phyloP scores from a whole-genome alignment of 2,888 invertebrate species.

The Pimpla rufipes region DNA sequence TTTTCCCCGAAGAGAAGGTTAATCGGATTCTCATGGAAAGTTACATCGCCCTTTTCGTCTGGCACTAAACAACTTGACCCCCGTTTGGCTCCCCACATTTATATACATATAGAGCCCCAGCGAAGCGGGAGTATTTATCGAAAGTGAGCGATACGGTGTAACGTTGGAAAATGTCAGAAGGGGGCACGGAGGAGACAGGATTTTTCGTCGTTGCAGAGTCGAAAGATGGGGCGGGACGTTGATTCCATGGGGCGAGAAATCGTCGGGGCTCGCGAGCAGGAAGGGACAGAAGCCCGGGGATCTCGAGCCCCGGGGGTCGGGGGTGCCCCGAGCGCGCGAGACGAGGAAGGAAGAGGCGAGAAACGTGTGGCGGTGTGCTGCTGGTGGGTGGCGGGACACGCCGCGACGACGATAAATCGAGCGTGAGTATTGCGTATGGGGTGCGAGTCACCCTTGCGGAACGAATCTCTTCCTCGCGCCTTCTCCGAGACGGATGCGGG shows the following conservation, averaged over 20 bases:
- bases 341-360: conserved; percentile 30
- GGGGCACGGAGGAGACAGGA: conserved; percentile 1
- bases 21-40: conserved; percentile 23
- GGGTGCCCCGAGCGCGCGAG: conserved; percentile 29
- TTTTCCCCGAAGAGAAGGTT: conserved; percentile 6
- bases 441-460: conserved; percentile 59
- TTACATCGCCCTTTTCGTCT: conserved; percentile 17
- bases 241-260: conserved; percentile 71
- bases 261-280: conserved; percentile 62
- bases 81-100: not conserved
- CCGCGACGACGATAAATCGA: conserved; percentile 66
- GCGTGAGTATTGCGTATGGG: conserved; percentile 61
- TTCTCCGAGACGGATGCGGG: conserved; percentile 46
- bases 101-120: not conserved
- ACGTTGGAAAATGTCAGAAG: conserved; percentile 19
- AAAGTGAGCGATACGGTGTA: conserved; percentile 7
- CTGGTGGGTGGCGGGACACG: conserved; percentile 64
- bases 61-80: conserved; percentile 36
- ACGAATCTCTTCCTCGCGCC: conserved; percentile 58
- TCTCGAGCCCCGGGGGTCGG: conserved; percentile 45
- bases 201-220: conserved; percentile 38
- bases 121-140: conserved; percentile 26
- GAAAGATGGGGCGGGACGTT: conserved; percentile 44
- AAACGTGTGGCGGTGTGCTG: conserved; percentile 60
- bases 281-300: conserved; percentile 39